Conservation (phyloP, 2,888 invertebrate genomes). For the Sturmia bella region DNA sequence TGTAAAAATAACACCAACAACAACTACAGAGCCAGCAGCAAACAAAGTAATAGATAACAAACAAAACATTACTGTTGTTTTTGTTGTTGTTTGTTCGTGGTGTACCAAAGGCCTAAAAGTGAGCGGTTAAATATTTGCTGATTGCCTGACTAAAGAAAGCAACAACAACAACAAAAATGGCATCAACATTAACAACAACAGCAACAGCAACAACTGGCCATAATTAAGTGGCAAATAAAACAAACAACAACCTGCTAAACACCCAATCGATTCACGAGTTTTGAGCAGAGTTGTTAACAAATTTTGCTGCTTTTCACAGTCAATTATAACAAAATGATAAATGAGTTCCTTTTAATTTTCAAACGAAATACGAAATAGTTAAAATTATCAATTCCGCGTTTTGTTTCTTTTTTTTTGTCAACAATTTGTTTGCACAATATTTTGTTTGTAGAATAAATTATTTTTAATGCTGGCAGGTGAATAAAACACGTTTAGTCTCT, state of each 20-base stretch:
- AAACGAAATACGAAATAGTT: constrained; percentile 43
- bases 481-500: neutral
- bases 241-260: constrained; percentile 46
- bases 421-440: constrained; percentile 38
- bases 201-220: neutral
- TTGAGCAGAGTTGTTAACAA: constrained; percentile 32
- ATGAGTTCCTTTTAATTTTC: constrained; percentile 48
- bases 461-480: neutral
- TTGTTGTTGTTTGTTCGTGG: constrained; percentile 20
- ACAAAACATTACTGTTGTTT: constrained; percentile 29
- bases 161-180: neutral
- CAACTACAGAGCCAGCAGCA: no score
- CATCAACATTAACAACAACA: neutral
- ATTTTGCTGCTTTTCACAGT: constrained; percentile 20
- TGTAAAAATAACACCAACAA: constrained; percentile 8
- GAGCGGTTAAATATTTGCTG: constrained; percentile 67
- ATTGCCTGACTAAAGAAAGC: constrained; percentile 12
- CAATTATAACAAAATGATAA: constrained; percentile 45
- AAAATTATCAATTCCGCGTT: neutral
- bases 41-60: constrained; percentile 26
- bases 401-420: neutral
- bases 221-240: constrained; percentile 51
- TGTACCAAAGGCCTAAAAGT: constrained; percentile 65
- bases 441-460: constrained; percentile 11
- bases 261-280: constrained; percentile 34